Conservation (phyloP, 2,888 invertebrate species). For the Agrotis segetum region DNA sequence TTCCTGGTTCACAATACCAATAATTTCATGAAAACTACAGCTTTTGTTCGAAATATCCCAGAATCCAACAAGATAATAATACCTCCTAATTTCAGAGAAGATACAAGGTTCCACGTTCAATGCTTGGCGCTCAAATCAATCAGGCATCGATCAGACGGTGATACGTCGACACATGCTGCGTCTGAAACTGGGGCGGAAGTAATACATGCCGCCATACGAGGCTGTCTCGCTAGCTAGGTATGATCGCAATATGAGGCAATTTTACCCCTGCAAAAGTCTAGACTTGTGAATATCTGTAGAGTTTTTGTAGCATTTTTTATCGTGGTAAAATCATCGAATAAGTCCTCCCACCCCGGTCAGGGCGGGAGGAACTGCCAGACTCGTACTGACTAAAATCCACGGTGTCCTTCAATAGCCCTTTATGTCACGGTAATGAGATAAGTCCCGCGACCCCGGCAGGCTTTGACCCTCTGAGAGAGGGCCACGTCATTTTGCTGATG, state of each 20-base stretch:
- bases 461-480: too few species aligned
- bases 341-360: too few species aligned
- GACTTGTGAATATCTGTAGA: too few species aligned
- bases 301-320: neutral
- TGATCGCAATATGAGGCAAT: neutral
- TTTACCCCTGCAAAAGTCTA: neutral
- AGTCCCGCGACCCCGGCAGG: too few species aligned
- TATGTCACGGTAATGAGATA: too few species aligned
- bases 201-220: constrained; percentile 1
- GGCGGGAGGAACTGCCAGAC: too few species aligned
- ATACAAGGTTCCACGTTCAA: neutral
- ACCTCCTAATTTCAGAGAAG: constrained; percentile 5
- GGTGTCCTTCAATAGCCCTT: too few species aligned
- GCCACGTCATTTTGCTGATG: too few species aligned
- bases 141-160: constrained; percentile 14
- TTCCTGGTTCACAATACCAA: neutral
- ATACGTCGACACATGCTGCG: constrained; percentile 7
- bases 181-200: constrained; percentile 42
- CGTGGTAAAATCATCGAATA: too few species aligned
- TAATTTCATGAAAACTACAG: neutral
- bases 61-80: neutral
- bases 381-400: too few species aligned
- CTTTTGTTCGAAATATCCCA: constrained; percentile 1
- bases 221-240: neutral
- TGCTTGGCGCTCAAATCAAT: constrained; percentile 30